Evolutionary conservation across 2,888 invertebrate genomes (phyloP), one percentile per base, ranked within the genome.

Genomic region (Ptychoptera albimana): DNA sequence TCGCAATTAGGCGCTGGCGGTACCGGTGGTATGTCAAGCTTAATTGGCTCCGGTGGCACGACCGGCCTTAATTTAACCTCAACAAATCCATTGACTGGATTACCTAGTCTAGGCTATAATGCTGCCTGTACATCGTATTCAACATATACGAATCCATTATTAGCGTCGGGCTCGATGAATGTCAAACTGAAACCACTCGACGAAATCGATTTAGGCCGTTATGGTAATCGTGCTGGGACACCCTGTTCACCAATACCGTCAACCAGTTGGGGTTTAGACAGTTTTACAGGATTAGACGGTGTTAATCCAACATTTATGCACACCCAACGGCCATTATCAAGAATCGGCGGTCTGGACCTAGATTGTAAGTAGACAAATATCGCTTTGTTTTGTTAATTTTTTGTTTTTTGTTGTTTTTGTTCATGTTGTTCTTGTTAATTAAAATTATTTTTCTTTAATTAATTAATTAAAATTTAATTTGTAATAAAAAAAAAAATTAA

Each of bases 131-230:
- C 60, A 58, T 70, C 61, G 59, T 71, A 63, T 54, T 60, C 64
- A 14, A 77, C 76, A 3, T 81, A 79, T 54, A 75, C 79, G 47
- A 79, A 79, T 56, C 79, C 80, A 13, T 61, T 80, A 49, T 61
- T 79, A 61, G 68, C 74, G 63, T 63, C 70, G 43, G 69, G 69
- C 67, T 64, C 62, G 30, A 74, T 75, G 70, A 72, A 70, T 50
- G 73, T 73, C 54, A 81, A 81, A 63, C 66, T 79, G 62, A 81
- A 82, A 63, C 75, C 79, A 49, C 67, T 80, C 60, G 81, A 82
- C 53, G 81, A 82, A 59, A 75, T 79, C 49, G 81, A 81, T 54
- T 68, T 80, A 50, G 77, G 78, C 50, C 70, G 75, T 57, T 76
- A 70, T 57, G 71, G 69, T 42, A 70, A 74, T 52, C 68, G 76